Evolutionary conservation across 2,797 vertebrate species (phyloP).

Genomic region (Bradypodion pumilum): DNA sequence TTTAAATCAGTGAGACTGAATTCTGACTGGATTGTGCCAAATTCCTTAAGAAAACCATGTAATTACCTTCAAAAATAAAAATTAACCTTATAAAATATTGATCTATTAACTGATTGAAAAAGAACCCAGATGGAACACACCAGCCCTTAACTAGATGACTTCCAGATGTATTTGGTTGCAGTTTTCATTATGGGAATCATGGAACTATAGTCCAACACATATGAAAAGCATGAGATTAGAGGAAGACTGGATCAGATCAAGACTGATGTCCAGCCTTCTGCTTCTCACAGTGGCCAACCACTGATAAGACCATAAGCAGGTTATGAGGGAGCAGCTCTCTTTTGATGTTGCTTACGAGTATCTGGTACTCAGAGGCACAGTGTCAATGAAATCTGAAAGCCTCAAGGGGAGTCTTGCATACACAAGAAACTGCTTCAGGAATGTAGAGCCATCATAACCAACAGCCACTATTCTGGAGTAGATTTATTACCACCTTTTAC

Average conservation of each 20-base stretch:
- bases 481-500: background rate
- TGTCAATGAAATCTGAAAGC: background rate
- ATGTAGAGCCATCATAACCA: background rate
- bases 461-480: background rate
- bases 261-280: background rate
- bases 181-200: background rate
- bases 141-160: background rate
- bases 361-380: background rate
- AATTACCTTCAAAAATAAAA: background rate
- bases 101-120: background rate
- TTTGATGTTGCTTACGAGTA: background rate
- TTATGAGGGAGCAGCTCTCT: background rate
- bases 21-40: background rate
- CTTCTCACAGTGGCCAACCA: background rate
- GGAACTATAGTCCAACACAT: background rate
- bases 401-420: background rate
- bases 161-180: no score
- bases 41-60: background rate
- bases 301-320: background rate
- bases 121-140: background rate
- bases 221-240: background rate
- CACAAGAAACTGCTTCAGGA: background rate
- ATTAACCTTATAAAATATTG: background rate
- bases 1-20: background rate
- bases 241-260: background rate